Evolutionary conservation across 2,113 vertebrate genomes (phyloP), one percentile per base, ranked within the genome.

Genomic region (Barnardius zonarius): DNA sequence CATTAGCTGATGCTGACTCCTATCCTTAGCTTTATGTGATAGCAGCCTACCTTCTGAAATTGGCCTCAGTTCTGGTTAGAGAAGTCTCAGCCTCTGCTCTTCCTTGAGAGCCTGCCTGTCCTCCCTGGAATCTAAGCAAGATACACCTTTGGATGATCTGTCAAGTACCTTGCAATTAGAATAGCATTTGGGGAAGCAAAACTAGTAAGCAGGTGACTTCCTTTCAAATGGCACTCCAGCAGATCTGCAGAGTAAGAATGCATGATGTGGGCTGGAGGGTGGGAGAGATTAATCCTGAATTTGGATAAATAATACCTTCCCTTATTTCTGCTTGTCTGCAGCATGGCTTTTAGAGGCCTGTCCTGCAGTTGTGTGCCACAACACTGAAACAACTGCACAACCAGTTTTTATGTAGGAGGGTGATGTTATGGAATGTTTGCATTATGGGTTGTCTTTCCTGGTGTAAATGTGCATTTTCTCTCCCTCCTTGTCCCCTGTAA

Each of bases 401-500:
- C 17, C 6, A 4, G 1, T 18, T 74, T 69, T 67, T 51, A 7
- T 3, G 27, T 37, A n/a, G 30, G 46, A 76, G 24, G 18, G 18
- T 0, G 1, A 11, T 23, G 1, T 15, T 33, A n/a, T 54, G 51
- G 84, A n/a, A 72, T 20, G 22, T 46, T 48, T 49, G 11, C 48
- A 31, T 41, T 62, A 6, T 1, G 3, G 33, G 15, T 49, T 66
- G 35, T 68, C 48, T 84, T 69, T 59, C 46, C 48, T 87, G 43
- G 77, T 41, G 3, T 22, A 67, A 84, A 11, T 31, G 13, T 87
- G 24, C 61, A 74, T 95, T 92, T 92, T 83, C 35, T 96, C 13
- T 76, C n/a, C 13, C 10, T 10, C 3, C 4, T 5, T 0, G 35
- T 20, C 51, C 48, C 12, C n/a, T n/a, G 33, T 10, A 96, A 99